Evolutionary conservation across 2,113 vertebrate species (phyloP).

Genomic region (Cervus canadensis): DNA sequence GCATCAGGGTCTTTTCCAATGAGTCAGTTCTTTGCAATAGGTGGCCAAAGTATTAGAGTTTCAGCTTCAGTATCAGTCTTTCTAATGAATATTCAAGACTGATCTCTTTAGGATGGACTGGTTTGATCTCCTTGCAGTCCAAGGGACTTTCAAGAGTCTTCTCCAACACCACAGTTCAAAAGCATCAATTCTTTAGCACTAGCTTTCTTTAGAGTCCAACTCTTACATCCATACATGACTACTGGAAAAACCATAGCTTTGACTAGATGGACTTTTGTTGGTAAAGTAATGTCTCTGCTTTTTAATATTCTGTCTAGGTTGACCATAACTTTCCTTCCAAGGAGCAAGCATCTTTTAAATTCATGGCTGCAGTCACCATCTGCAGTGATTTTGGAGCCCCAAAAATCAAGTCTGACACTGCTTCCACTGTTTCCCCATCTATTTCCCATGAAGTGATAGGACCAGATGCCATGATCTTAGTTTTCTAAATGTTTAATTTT

Average conservation of each 20-base stretch:
- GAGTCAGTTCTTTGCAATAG: neutral
- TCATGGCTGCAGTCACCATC: neutral
- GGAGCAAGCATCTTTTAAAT: neutral
- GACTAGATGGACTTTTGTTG: neutral
- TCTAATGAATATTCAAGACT: neutral
- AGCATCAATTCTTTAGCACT: neutral
- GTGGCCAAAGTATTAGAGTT: neutral
- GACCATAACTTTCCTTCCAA: neutral
- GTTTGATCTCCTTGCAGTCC: neutral
- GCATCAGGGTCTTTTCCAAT: neutral
- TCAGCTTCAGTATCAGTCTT: neutral
- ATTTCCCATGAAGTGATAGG: neutral
- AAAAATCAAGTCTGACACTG: too few species aligned
- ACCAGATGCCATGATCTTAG: neutral
- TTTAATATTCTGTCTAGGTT: neutral
- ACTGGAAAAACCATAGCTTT: neutral
- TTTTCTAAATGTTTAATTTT: neutral
- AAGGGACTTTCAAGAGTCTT: neutral
- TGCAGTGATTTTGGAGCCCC: neutral
- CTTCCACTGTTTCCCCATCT: neutral
- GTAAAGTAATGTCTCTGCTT: neutral
- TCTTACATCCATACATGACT: neutral
- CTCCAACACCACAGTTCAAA: neutral
- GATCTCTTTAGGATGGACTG: neutral
- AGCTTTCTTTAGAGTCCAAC: neutral